These are phyloP conservation scores for Drosophila burlai DNA, from an alignment of 1,140 invertebrate species.

Conservation along the genomic window DNA sequence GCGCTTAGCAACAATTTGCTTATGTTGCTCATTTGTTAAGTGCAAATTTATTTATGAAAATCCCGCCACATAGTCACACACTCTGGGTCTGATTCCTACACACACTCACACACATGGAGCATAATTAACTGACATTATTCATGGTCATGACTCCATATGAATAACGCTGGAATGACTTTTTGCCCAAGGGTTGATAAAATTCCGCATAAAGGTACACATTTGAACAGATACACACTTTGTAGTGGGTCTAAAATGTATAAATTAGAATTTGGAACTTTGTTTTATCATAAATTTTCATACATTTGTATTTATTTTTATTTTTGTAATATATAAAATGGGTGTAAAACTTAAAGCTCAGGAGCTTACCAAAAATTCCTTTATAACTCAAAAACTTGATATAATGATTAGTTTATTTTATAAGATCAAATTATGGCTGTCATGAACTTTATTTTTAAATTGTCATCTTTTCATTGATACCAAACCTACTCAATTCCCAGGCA, in stretches of 20 bases:
- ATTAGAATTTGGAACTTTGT: neutral
- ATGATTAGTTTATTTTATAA: neutral
- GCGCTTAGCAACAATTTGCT: conserved; percentile 72
- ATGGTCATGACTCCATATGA: conserved; percentile 68
- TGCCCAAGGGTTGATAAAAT: conserved; percentile 16
- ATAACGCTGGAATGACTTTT: conserved; percentile 31
- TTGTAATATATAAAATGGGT: neutral
- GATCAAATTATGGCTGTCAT: neutral
- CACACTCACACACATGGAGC: conserved; percentile 14
- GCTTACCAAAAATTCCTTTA: too few relatives aligned
- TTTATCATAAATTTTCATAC: neutral
- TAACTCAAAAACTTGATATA: too few relatives aligned
- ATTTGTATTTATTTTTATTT: neutral
- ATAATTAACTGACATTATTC: conserved; percentile 78
- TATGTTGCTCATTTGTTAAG: conserved; percentile 73
- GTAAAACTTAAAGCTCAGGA: too few relatives aligned
- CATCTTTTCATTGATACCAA: neutral
- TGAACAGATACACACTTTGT: neutral
- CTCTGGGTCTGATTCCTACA: conserved; percentile 23
- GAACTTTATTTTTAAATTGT: neutral
- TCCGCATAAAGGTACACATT: neutral
- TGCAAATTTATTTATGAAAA: conserved; percentile 79
- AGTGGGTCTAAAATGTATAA: neutral
- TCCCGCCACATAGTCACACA: conserved; percentile 30
- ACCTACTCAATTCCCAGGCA: neutral